Evolutionary conservation across 2,888 invertebrate species (phyloP).

Genomic region (Gordius sp.): DNA sequence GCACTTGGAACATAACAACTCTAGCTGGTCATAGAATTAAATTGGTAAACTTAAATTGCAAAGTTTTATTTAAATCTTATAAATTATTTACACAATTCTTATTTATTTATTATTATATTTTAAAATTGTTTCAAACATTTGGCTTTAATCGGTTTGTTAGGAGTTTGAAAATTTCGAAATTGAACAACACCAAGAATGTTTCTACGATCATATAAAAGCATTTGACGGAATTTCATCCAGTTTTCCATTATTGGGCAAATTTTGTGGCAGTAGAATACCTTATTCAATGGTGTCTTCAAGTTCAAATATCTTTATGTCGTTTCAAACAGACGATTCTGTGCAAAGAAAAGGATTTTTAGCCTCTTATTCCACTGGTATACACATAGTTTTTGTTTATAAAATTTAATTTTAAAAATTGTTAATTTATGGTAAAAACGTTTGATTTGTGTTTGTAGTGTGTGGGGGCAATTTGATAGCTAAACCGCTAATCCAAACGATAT

Average conservation of each 20-base stretch:
- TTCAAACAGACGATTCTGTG: slow-evolving; percentile 77
- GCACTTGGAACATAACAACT: slow-evolving; percentile 86
- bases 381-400: too few species aligned
- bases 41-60: slow-evolving; percentile 62
- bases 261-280: slow-evolving; percentile 60
- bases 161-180: slow-evolving; percentile 69
- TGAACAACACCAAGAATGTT: slow-evolving; percentile 83
- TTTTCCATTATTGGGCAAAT: slow-evolving; percentile 52
- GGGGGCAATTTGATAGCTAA: too few species aligned
- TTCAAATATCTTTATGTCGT: slow-evolving; percentile 42
- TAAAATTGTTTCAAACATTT: too few species aligned
- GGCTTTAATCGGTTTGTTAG: too few species aligned
- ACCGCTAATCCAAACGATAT: too few species aligned
- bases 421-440: too few species aligned
- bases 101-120: too few species aligned
- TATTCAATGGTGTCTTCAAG: slow-evolving; percentile 28
- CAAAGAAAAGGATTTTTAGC: slow-evolving; percentile 78
- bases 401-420: too few species aligned
- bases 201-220: slow-evolving; percentile 73
- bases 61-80: too few species aligned
- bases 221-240: slow-evolving; percentile 74
- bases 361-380: slow-evolving; percentile 64
- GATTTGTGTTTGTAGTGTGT: too few species aligned
- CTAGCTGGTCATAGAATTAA: slow-evolving; percentile 84
- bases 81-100: too few species aligned